A percentile compares a stretch with the other conserved stretches of the same genome.
phyloP scores from a whole-genome alignment of 2,113 vertebrate species.

The Raphicerus campestris region DNA sequence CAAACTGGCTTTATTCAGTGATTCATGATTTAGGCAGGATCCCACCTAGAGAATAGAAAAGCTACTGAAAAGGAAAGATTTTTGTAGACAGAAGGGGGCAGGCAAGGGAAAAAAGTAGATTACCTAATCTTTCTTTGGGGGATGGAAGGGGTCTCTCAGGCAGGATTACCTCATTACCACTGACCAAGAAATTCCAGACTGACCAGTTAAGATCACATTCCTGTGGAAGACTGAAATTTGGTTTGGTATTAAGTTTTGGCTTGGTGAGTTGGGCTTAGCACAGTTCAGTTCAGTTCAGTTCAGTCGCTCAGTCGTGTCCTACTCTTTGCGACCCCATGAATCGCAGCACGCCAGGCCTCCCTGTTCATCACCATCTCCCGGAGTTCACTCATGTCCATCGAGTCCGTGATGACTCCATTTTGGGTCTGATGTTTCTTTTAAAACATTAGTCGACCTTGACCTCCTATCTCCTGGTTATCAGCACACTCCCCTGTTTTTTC shows the following conservation, averaged over 20 bases:
- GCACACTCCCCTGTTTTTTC: neutral
- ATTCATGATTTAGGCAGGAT: neutral
- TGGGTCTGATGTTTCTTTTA: neutral
- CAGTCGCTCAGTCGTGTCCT: too few species aligned
- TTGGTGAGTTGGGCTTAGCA: neutral
- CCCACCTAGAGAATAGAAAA: neutral
- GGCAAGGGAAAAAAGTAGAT: neutral
- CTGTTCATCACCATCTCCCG: too few species aligned
- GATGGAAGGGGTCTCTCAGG: neutral
- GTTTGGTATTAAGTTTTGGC: neutral
- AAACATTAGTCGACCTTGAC: neutral
- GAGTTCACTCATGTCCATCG: too few species aligned
- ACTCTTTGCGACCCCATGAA: too few species aligned
- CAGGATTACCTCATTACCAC: neutral
- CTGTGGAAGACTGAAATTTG: fast-evolving
- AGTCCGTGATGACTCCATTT: neutral
- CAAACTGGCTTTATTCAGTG: neutral
- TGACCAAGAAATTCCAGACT: neutral
- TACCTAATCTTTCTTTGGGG: neutral
- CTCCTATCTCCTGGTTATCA: neutral
- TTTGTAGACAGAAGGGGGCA: neutral
- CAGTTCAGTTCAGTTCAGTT: too few species aligned
- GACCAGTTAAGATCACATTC: neutral
- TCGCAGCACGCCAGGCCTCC: too few species aligned
- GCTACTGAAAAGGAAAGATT: neutral